phyloP scores from a whole-genome alignment of 2,888 invertebrate species.

The Eumacrocentrus americanus region DNA sequence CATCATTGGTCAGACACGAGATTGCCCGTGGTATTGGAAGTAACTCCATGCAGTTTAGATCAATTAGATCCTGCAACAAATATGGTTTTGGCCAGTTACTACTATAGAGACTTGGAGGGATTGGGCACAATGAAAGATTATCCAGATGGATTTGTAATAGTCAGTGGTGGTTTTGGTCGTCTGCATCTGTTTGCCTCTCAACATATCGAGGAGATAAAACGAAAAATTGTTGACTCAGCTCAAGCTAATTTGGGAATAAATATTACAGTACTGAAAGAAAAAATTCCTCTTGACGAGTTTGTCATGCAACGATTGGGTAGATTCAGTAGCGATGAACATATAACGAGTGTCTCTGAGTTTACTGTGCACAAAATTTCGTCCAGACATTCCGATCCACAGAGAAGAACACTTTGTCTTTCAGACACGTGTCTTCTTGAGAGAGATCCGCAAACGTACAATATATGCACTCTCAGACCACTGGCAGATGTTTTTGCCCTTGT shows the following conservation, averaged over 20 bases:
- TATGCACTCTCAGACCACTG: constrained; percentile 83
- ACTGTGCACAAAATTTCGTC: constrained; percentile 89
- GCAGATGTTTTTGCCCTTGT: constrained; percentile 90
- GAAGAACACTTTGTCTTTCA: constrained; percentile 90
- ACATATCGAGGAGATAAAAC: constrained; percentile 85
- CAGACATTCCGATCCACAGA: constrained; percentile 82
- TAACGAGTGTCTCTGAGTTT: constrained; percentile 97
- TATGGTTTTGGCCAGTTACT: constrained; percentile 80
- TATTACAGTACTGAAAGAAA: constrained; percentile 82
- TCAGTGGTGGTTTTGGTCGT: constrained; percentile 89
- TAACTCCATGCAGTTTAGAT: constrained; percentile 90
- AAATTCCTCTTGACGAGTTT: constrained; percentile 86
- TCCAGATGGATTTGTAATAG: constrained; percentile 91
- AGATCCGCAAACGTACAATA: constrained; percentile 95
- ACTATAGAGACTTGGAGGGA: constrained; percentile 85
- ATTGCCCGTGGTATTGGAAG: constrained; percentile 86
- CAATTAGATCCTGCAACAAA: constrained; percentile 90
- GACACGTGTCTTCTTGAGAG: constrained; percentile 95
- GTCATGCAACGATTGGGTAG: constrained; percentile 88
- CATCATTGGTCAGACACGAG: constrained; percentile 96
- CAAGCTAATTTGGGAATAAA: constrained; percentile 79
- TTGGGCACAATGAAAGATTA: constrained; percentile 83
- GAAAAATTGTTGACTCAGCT: constrained; percentile 84
- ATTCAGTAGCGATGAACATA: constrained; percentile 88
- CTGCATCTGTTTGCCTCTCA: constrained; percentile 88